These are phyloP conservation scores for Phaenicophaeus curvirostris DNA, from an alignment of 2,797 vertebrate genomes.

Conservation along the genomic window DNA sequence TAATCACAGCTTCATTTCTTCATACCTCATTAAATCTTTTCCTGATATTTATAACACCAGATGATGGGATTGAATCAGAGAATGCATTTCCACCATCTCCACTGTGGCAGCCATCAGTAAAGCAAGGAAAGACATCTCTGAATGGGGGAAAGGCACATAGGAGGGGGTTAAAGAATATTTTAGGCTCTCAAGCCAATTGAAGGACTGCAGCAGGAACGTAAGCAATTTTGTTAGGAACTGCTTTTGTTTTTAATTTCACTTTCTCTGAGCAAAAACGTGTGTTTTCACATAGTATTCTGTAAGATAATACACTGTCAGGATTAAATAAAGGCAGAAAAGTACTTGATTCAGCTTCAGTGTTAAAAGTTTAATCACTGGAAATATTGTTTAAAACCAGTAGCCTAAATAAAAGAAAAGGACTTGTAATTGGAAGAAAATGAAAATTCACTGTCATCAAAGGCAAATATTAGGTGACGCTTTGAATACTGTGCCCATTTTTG, in stretches of 20 bases:
- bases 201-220: neutral
- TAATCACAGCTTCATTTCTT: neutral
- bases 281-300: neutral
- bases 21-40: neutral
- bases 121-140: neutral
- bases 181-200: neutral
- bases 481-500: neutral
- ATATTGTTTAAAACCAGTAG: neutral
- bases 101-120: neutral
- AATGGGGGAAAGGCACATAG: neutral
- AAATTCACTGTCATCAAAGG: neutral
- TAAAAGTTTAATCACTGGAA: neutral
- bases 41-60: neutral
- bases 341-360: neutral
- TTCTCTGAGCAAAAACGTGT: neutral
- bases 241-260: neutral
- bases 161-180: neutral
- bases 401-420: neutral
- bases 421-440: neutral
- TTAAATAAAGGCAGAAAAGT: neutral
- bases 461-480: neutral
- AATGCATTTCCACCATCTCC: neutral
- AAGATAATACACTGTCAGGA: neutral
- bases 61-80: neutral
- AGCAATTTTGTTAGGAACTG: neutral